Conservation (phyloP, 2,113 vertebrate species). For the Sinocyclocheilus rhinocerous region DNA sequence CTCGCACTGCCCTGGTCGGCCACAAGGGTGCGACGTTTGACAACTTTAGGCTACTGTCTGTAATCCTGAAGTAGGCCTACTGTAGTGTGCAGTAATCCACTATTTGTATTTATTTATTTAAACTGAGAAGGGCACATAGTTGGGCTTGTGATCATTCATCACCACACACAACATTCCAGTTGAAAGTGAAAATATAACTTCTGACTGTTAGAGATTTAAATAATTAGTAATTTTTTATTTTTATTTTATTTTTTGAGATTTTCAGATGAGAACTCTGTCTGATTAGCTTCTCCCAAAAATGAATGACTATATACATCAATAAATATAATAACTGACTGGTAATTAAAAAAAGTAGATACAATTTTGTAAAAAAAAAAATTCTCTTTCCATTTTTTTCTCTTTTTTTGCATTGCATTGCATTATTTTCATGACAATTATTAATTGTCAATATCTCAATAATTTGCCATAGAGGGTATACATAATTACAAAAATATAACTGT, state of each 20-base stretch:
- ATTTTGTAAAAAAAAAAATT: background rate
- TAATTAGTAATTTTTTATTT: background rate
- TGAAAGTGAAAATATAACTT: background rate
- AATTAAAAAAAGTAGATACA: background rate
- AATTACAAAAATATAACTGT: too few relatives aligned
- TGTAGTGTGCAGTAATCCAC: background rate
- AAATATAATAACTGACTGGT: background rate
- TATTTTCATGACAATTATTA: background rate
- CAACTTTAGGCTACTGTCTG: background rate
- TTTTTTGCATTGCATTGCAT: background rate
- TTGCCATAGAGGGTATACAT: background rate
- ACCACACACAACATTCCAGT: background rate
- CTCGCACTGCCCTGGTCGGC: background rate
- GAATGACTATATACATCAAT: background rate
- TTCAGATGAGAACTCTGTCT: background rate
- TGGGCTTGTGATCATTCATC: background rate
- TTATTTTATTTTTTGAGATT: background rate
- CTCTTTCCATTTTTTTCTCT: background rate
- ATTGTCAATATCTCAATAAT: background rate
- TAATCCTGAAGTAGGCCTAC: background rate
- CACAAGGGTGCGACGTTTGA: slow-evolving; percentile 11
- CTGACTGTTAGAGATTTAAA: background rate
- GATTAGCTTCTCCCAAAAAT: background rate
- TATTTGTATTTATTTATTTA: background rate
- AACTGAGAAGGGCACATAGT: background rate